phyloP scores from a whole-genome alignment of 2,113 vertebrate species.

The Stomatorhinus ivindoensis region DNA sequence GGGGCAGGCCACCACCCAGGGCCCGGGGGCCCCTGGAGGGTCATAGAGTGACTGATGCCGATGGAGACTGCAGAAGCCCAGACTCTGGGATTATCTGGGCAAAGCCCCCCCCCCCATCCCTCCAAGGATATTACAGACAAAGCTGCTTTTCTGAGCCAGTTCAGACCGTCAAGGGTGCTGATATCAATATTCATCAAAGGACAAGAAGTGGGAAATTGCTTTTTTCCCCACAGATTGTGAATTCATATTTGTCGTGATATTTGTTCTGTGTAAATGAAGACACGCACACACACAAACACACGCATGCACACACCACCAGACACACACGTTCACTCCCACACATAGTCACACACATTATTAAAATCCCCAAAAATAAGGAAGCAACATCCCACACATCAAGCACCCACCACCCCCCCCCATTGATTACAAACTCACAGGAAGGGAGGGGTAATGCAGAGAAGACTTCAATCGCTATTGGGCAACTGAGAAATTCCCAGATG shows the following conservation, averaged over 20 bases:
- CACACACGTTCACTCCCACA: constrained; percentile 9
- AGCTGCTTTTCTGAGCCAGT: background rate
- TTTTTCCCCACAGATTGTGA: background rate
- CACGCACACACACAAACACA: background rate
- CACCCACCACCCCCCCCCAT: background rate
- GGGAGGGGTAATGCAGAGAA: background rate
- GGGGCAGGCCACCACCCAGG: background rate
- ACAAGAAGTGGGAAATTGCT: constrained; percentile 39
- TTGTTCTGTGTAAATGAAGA: background rate
- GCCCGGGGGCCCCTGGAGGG: background rate
- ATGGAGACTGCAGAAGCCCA: background rate
- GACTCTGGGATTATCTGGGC: background rate
- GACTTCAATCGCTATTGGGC: background rate
- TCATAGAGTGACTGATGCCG: background rate
- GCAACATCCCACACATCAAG: background rate
- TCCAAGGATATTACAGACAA: background rate
- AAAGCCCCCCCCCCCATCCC: background rate
- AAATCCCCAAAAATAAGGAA: background rate
- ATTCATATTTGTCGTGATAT: background rate
- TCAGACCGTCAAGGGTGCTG: constrained; percentile 22
- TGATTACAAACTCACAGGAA: constrained; percentile 5
- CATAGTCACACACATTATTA: background rate
- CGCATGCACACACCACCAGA: background rate
- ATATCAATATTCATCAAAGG: constrained; percentile 47
- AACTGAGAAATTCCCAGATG: background rate